Evolutionary conservation across 2,888 invertebrate species (phyloP), one percentile per base, ranked within the genome.

Genomic region (Sympetrum striolatum): DNA sequence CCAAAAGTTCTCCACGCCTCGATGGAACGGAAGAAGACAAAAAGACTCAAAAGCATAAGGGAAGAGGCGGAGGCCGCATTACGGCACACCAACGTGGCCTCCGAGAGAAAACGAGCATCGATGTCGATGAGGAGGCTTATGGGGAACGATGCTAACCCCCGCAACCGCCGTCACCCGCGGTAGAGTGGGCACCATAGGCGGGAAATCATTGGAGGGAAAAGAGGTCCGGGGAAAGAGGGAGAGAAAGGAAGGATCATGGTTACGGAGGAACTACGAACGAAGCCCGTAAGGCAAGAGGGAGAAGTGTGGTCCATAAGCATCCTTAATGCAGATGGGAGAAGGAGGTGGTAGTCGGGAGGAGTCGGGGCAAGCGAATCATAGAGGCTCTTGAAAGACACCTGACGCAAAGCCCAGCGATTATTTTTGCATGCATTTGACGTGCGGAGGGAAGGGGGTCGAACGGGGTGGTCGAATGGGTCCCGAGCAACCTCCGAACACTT

Each of bases 351-450:
- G 48, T 25, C 64, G 10, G 37, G 22, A 18, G 31, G 58, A 37
- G 53, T 58, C 25, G 81, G 82, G 31, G 82, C 53, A 10, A 58
- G 82, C 31, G 86, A 60, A 60, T 86, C 37, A 58, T 37, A 35
- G 60, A 86, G 37, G 37, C 86, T 86, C 60, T n/a, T n/a, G 86
- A 60, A 60, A 82, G 81, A 58, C 86, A 86, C 86, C 86, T 86
- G 86, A 86, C 86, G 86, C 86, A 64, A 39, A 86, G 82, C 58
- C 82, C 31, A 12, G 86, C 22, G 64, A 86, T 86, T 86, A 86
- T 86, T 86, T 86, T 86, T 86, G 86, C 86, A 86, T 86, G 86
- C 86, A 60, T 86, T 53, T 60, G 37, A 86, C 58, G 86, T 31
- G 31, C 31, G 14, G 73, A 31, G 37, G 37, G 35, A 35, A 58